These are phyloP conservation scores for Chlorodrepanis virens DNA, from an alignment of 2,113 vertebrate species.

Conservation along the genomic window DNA sequence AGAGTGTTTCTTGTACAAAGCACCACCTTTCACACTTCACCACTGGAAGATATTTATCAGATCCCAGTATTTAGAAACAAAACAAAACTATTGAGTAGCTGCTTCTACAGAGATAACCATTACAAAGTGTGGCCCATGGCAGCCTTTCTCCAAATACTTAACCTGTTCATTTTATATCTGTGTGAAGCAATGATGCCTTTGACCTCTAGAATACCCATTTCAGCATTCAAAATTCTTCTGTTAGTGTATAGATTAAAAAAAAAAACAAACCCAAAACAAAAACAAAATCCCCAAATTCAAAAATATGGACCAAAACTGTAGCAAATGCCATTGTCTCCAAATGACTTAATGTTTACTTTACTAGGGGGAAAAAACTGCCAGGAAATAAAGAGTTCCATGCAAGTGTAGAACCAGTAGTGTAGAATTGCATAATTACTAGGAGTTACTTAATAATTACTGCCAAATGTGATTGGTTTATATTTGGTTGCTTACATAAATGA, in stretches of 20 bases:
- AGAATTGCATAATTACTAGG: neutral
- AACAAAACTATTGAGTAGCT: neutral
- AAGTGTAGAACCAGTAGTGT: neutral
- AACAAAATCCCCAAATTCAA: accelerated
- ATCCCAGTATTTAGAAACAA: neutral
- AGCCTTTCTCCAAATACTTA: neutral
- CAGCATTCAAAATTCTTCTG: neutral
- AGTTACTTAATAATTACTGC: neutral
- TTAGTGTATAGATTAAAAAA: neutral
- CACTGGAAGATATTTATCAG: neutral
- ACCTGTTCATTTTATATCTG: neutral
- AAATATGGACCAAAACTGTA: neutral
- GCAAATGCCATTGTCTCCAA: neutral
- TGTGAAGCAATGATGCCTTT: neutral
- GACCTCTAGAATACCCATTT: neutral
- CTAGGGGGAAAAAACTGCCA: neutral
- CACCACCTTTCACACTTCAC: neutral
- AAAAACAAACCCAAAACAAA: accelerated
- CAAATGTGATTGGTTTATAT: neutral
- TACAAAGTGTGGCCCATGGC: neutral
- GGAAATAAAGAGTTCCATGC: neutral
- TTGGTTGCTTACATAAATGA: neutral
- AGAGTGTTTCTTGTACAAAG: neutral
- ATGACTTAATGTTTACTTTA: neutral
- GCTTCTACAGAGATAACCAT: neutral